A percentile compares a stretch with the other conserved stretches of the same genome.
These are phyloP conservation scores for Mythimna pallens DNA, from an alignment of 2,888 invertebrate species.

Conservation along the genomic window DNA sequence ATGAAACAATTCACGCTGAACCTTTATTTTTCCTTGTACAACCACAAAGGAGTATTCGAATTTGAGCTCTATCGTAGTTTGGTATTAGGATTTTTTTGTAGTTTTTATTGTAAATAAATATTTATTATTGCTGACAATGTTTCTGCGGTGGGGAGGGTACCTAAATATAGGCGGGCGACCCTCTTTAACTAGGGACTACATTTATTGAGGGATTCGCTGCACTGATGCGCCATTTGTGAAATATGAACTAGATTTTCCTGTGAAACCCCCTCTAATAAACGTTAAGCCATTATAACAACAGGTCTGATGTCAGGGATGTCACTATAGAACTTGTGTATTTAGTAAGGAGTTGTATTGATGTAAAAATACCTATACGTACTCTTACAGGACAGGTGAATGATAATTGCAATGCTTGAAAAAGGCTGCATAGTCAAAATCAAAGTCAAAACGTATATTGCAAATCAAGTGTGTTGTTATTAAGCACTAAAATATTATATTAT, in stretches of 20 bases:
- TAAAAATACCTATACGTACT: not conserved
- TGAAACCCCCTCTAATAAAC: slow-evolving; percentile 22
- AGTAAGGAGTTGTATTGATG: not conserved
- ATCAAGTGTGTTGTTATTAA: too few relatives aligned
- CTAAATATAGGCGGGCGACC: slow-evolving; percentile 72
- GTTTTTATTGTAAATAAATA: slow-evolving; percentile 80
- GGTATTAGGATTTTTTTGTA: slow-evolving; percentile 64
- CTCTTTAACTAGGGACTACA: slow-evolving; percentile 66
- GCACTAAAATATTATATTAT: too few relatives aligned
- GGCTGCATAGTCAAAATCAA: too few relatives aligned
- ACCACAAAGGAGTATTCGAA: slow-evolving; percentile 60
- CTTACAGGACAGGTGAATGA: too few relatives aligned
- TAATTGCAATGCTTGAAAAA: too few relatives aligned
- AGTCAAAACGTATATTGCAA: too few relatives aligned
- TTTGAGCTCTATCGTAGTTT: slow-evolving; percentile 69
- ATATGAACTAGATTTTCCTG: slow-evolving; percentile 59
- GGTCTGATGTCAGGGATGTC: not conserved
- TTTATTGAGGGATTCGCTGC: slow-evolving; percentile 63
- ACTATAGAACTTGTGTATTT: slow-evolving; percentile 6
- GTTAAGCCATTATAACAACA: slow-evolving; percentile 18
- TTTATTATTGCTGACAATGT: slow-evolving; percentile 82
- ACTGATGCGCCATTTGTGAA: slow-evolving; percentile 64
- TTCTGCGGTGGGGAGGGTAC: slow-evolving; percentile 73
- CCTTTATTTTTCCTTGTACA: slow-evolving; percentile 66
- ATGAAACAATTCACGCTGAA: slow-evolving; percentile 72